Evolutionary conservation across 2,888 invertebrate genomes (phyloP), one percentile per base, ranked within the genome.

Genomic region (Eupeodes luniger): DNA sequence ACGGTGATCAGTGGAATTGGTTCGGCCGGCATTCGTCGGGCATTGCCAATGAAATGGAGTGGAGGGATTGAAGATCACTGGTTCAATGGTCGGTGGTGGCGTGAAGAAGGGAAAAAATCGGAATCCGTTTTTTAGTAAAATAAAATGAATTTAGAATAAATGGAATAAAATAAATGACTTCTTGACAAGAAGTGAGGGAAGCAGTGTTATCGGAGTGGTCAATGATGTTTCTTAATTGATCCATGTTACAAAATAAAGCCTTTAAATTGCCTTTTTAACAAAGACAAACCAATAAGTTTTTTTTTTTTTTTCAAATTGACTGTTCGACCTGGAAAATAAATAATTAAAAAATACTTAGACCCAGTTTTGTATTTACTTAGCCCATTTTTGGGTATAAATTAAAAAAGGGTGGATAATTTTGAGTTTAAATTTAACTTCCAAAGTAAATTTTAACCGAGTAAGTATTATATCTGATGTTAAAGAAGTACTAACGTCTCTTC

Each of bases 1-100:
- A 40, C 69, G 55, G 27, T 66, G 66, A 62, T 62, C 55, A 51
- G 69, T 62, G 55, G 78, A 44, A 61, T 12, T n/a, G 12, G 47
- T 19, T 12, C 11, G 12, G 47, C 19, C 12, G 34, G n/a, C 59
- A n/a, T 36, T 1, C 27, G 27, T 27, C 27, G 59, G 34, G 4
- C 34, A 36, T 59, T 59, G 59, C 7, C 27, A 14, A 59, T 14
- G 34, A n/a, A 14, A n/a, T 40, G 34, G 40, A 19, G 69, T 27
- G 10, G 7, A 19, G 19, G 9, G 9, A 16, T 5, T 9, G 14
- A 44, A 49, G n/a, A 84, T 79, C 72, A 67, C 44, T 74, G 27
- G 27, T 27, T 27, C 27, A 27, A 27, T 27, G 27, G 27, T 27
- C 27, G 27, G 27, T 27, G 27, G 27, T 27, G 27, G 27, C 27